phyloP scores from a whole-genome alignment of 2,113 vertebrate genomes.

The Thalassarche chlororhynchos region DNA sequence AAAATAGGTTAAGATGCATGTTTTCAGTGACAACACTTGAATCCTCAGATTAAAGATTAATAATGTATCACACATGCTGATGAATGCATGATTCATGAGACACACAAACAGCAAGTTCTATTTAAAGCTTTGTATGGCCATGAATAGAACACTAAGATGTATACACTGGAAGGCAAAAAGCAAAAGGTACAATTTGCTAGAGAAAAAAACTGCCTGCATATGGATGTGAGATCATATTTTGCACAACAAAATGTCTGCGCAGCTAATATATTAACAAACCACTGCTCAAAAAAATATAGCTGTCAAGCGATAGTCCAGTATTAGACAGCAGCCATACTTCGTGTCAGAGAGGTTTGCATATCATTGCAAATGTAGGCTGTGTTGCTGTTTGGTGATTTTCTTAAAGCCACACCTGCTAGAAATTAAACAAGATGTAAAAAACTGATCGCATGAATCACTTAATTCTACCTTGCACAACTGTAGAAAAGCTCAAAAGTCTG shows the following conservation, averaged over 20 bases:
- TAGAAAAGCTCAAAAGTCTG: neutral
- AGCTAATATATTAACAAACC: neutral
- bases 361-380: neutral
- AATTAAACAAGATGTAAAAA: neutral
- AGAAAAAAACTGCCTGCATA: neutral
- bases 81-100: slow-evolving; percentile 56
- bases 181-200: neutral
- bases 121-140: slow-evolving; percentile 2
- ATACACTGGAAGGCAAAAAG: neutral
- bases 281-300: neutral
- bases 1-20: neutral
- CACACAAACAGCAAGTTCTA: slow-evolving; percentile 5
- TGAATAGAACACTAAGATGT: neutral
- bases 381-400: neutral
- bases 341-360: neutral
- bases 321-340: neutral
- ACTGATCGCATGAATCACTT: neutral
- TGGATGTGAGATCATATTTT: neutral
- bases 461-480: neutral
- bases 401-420: neutral
- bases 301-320: neutral
- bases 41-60: slow-evolving; percentile 44
- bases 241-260: neutral
- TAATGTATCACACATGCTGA: slow-evolving; percentile 13
- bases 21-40: neutral